These are phyloP conservation scores for Accipiter virgatus DNA, from an alignment of 2,113 vertebrate species.

Conservation along the genomic window DNA sequence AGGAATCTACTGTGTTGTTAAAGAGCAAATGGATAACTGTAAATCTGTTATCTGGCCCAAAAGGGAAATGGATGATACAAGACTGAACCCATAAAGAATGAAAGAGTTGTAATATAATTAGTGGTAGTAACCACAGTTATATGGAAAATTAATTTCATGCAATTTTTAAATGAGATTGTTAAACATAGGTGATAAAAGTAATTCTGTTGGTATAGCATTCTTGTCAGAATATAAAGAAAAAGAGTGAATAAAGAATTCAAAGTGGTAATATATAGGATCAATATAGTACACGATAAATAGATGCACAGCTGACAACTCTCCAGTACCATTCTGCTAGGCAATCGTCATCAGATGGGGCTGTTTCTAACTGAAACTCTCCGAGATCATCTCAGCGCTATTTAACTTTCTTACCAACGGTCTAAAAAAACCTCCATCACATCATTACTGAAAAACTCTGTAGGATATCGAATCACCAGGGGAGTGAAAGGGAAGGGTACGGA, in stretches of 20 bases:
- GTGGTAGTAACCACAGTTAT: not conserved
- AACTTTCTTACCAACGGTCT: not conserved
- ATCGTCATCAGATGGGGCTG: not conserved
- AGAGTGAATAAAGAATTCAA: not conserved
- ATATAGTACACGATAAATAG: not conserved
- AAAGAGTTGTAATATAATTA: not conserved
- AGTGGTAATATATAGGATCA: not conserved
- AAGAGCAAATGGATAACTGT: conserved; percentile 27
- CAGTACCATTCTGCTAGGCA: not conserved
- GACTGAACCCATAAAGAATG: not conserved
- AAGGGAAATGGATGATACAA: not conserved
- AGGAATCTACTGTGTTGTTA: not conserved
- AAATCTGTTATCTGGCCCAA: conserved; percentile 50
- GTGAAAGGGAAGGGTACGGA: accelerated
- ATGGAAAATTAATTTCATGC: not conserved
- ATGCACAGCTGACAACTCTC: not conserved
- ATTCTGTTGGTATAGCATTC: not conserved
- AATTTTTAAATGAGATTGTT: not conserved
- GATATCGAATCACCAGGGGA: accelerated
- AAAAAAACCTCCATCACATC: not conserved
- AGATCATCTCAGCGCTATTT: not conserved
- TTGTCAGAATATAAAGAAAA: not conserved
- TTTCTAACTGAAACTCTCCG: not conserved
- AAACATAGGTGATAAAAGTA: not conserved
- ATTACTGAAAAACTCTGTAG: not conserved